Base-by-base conservation (phyloP, 2,113 vertebrate genomes). In the Pseudolaguvia tuberculata region DNA sequence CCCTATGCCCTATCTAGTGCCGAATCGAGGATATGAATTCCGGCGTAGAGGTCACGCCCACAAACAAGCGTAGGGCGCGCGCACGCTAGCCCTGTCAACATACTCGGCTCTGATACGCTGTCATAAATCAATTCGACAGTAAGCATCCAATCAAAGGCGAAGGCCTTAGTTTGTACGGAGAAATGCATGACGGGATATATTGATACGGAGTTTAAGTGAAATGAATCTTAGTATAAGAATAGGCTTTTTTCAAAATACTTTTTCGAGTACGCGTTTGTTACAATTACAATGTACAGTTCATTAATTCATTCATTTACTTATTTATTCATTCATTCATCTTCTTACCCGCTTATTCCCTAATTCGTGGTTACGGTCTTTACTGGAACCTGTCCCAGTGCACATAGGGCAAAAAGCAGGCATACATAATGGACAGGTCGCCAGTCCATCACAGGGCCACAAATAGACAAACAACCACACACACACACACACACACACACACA, bases 81-180 rank as follows among this genome's bases (percentile, higher is more conserved):
- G 20, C 35, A 0, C n/a, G 29, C 11, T 11, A 31, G 23, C 42
- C 2, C 56, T 35, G 71, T 27, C 62, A 78, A 77, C 68, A 75
- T 53, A 9, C 63, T 51, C 17, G 10, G 25, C 11, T 68, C 58
- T 57, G 70, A 78, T 84, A 85, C 73, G 83, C n/a, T 70, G 72
- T 12, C 58, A 61, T 29, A 13, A 72, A 59, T 62, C 39, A 75
- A 27, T 15, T 73, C 5, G 52, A 57, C 12, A 13, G 6, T 5
- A 18, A 55, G 27, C 31, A 14, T 21, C 81, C 78, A 84, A 84
- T 83, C 11, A 7, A 5, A 71, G 29, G 47, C 4, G 23, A 80
- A 56, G 42, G 56, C 21, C 29, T 17, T 51, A 39, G 2, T 47
- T 56, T 51, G 61, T 56, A 23, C 14, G 31, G 42, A 7, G 27